Evolutionary conservation across 1,140 invertebrate genomes (phyloP), one percentile per base, ranked within the genome.

Genomic region (Bactericera cockerelli): DNA sequence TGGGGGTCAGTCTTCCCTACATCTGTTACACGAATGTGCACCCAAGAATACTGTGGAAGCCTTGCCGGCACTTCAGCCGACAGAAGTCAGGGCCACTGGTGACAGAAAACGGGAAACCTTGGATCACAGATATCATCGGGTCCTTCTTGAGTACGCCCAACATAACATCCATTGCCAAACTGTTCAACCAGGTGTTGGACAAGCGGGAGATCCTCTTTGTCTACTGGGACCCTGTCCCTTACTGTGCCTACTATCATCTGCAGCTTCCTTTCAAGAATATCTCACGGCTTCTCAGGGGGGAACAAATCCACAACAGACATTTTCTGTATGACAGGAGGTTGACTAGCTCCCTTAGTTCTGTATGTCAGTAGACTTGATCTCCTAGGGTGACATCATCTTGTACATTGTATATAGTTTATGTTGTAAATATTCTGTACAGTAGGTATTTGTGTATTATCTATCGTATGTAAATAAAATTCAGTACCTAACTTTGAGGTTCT

Each of bases 211-310:
- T 84, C 0, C 70, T 88, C 1, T 88, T 89, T 65, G 76, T 81
- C 1, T 84, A 82, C 63, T 88, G 84, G 85, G 86, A 89, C 66
- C 86, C 86, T 0, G 65, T 89, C 57, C 86, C 86, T 0, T 88
- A 87, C 66, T 87, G 84, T 64, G 85, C 83, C 1, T 87, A 87
- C 66, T 88, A 87, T 71, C 84, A 86, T 66, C 78, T 87, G 59
- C 82, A 87, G 64, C 69, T 83, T 61, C 84, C 85, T 0, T 79
- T 86, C 31, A 72, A 74, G 59, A 77, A 79, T 26, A 70, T 85
- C 11, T 66, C 42, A 19, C 42, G 42, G 19, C 42, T 49, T 6
- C 42, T 49, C 22, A 4, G 42, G 42, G 42, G 42, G n/a, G 42
- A 49, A n/a, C 4, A 49, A 49, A 49, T 49, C 22, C 4, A n/a